Conservation (phyloP, 2,888 invertebrate genomes). For the Hanleya hanleyi region DNA sequence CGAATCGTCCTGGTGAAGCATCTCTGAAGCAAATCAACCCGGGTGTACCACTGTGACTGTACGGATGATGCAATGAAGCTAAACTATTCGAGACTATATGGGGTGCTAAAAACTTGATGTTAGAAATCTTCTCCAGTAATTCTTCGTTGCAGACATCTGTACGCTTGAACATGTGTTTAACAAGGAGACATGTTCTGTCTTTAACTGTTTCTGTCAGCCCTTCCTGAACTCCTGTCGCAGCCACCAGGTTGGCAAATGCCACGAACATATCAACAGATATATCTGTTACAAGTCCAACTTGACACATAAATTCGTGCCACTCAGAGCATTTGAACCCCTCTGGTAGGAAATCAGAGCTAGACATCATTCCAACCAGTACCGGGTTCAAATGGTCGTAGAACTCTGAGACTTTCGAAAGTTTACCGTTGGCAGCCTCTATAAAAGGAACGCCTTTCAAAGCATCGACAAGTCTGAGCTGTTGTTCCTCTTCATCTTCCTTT, state of each 20-base stretch:
- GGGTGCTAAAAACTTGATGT: slow-evolving; percentile 28
- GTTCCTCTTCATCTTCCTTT: slow-evolving; percentile 5
- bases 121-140: slow-evolving; percentile 13
- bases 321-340: not conserved
- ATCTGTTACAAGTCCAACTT: slow-evolving; percentile 26
- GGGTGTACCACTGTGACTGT: no score
- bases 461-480: slow-evolving; percentile 28
- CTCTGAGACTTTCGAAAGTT: slow-evolving; percentile 33
- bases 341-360: slow-evolving; percentile 42
- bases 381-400: slow-evolving; percentile 47
- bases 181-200: slow-evolving; percentile 20
- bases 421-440: slow-evolving; percentile 36
- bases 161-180: slow-evolving; percentile 22
- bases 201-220: slow-evolving; percentile 12
- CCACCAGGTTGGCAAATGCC: slow-evolving; percentile 31
- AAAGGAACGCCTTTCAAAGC: slow-evolving; percentile 35
- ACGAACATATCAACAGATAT: slow-evolving; percentile 32
- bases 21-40: no score
- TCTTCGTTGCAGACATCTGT: no score
- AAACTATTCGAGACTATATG: no score
- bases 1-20: no score
- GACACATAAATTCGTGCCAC: slow-evolving; percentile 28
- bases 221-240: not conserved
- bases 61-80: no score
- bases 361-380: slow-evolving; percentile 46